Conservation (phyloP, 2,888 invertebrate genomes). For the Eupelmus urozonus region DNA sequence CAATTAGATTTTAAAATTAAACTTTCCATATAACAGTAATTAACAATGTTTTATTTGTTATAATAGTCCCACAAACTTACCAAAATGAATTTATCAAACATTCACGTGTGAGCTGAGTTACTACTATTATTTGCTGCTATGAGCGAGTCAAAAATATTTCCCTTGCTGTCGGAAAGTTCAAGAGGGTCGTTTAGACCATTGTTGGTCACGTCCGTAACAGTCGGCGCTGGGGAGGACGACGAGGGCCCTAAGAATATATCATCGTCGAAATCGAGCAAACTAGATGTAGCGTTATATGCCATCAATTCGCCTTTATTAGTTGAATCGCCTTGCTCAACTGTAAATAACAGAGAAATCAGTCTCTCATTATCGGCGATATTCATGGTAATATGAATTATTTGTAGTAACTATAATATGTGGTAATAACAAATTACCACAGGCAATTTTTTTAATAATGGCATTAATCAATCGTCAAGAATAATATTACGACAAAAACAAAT, state of each 20-base stretch:
- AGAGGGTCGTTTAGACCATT: conserved; percentile 65
- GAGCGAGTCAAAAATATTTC: conserved; percentile 67
- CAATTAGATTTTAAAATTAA: background rate
- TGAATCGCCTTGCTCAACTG: conserved; percentile 60
- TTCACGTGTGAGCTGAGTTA: conserved; percentile 61
- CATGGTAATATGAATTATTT: too few species aligned
- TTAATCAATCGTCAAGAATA: too few species aligned
- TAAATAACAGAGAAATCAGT: background rate
- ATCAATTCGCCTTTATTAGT: conserved; percentile 72
- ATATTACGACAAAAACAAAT: too few species aligned
- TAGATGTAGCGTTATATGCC: conserved; percentile 71
- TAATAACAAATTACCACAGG: too few species aligned
- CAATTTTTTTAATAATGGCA: too few species aligned
- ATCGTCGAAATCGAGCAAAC: conserved; percentile 72
- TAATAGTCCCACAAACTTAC: conserved; percentile 29
- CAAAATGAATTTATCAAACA: background rate
- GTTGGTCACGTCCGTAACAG: conserved; percentile 58
- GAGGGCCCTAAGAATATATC: conserved; percentile 69
- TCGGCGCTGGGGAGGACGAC: conserved; percentile 62
- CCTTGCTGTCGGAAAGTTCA: conserved; percentile 68
- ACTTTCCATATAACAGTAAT: background rate
- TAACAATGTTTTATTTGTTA: background rate
- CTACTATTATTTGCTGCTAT: conserved; percentile 62
- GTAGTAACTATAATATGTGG: too few species aligned
- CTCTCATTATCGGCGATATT: too few species aligned